Conservation (phyloP, 1,140 invertebrate species). For the Cotesia vestalis region DNA sequence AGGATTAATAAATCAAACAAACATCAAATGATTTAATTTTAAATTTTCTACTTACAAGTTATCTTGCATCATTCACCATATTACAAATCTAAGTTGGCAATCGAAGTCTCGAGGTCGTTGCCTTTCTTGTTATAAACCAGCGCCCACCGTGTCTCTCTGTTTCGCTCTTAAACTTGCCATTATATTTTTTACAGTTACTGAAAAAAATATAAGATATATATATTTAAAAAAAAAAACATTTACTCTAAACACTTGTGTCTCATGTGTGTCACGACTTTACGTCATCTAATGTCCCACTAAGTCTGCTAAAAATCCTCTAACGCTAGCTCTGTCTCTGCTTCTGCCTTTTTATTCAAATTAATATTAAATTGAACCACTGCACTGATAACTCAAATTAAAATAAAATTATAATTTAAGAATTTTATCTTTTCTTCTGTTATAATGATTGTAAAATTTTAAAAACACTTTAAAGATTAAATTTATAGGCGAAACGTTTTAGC, state of each 20-base stretch:
- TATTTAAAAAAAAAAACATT: constrained; percentile 28
- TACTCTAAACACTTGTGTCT: constrained; percentile 24
- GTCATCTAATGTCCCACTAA: constrained; percentile 18
- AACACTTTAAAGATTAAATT: too few relatives aligned
- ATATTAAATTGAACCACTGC: too few relatives aligned
- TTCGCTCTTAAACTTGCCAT: constrained; percentile 36
- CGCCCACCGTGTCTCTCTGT: constrained; percentile 42
- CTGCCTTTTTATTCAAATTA: too few relatives aligned
- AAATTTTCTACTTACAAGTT: background rate
- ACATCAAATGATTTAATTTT: constrained; percentile 2
- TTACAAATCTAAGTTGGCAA: constrained; percentile 43
- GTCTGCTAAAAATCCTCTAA: too few relatives aligned
- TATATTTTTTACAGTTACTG: constrained; percentile 41
- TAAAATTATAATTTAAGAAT: too few relatives aligned
- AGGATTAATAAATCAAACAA: background rate
- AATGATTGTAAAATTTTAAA: too few relatives aligned
- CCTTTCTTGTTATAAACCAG: constrained; percentile 53
- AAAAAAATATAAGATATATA: constrained; percentile 12
- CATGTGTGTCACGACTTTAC: constrained; percentile 15
- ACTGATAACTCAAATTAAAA: too few relatives aligned
- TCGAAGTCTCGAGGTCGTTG: constrained; percentile 58
- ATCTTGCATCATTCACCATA: constrained; percentile 26
- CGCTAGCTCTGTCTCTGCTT: too few relatives aligned
- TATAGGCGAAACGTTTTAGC: too few relatives aligned
- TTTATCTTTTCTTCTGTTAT: too few relatives aligned